These are phyloP conservation scores for Danionella cerebrum DNA, from an alignment of 2,113 vertebrate species.

Conservation along the genomic window DNA sequence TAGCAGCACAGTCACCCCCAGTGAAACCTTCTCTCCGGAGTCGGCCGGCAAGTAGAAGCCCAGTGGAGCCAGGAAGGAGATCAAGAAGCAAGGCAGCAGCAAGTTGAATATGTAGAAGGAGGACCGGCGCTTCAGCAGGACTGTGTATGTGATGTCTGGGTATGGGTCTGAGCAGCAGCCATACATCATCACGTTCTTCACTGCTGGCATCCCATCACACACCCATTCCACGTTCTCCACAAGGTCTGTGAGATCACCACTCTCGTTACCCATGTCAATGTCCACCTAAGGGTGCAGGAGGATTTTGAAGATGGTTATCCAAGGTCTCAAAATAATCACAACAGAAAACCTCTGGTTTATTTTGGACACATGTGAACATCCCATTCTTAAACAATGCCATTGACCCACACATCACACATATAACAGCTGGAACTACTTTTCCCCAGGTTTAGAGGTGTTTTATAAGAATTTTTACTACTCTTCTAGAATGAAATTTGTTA, in stretches of 20 bases:
- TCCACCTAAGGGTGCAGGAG: slow-evolving; percentile 56
- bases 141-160: slow-evolving; percentile 89
- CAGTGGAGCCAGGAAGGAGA: slow-evolving; percentile 91
- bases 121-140: slow-evolving; percentile 88
- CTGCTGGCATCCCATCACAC: slow-evolving; percentile 91
- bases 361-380: too few relatives aligned
- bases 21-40: slow-evolving; percentile 94
- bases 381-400: too few relatives aligned
- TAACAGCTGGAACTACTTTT: too few relatives aligned
- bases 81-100: slow-evolving; percentile 89
- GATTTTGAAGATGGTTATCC: too few relatives aligned
- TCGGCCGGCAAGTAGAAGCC: slow-evolving; percentile 96
- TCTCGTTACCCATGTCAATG: slow-evolving; percentile 79
- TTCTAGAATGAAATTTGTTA: too few relatives aligned
- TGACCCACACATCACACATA: too few relatives aligned
- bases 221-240: slow-evolving; percentile 97
- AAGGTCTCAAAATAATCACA: too few relatives aligned
- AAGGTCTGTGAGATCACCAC: slow-evolving; percentile 89
- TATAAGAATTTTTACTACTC: too few relatives aligned
- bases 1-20: slow-evolving; percentile 90
- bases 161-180: slow-evolving; percentile 97
- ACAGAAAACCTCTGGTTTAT: too few relatives aligned
- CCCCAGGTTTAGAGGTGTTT: too few relatives aligned
- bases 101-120: slow-evolving; percentile 96
- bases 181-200: slow-evolving; percentile 85